These are phyloP conservation scores for Metalampra italica DNA, from an alignment of 2,888 invertebrate species.

Conservation along the genomic window DNA sequence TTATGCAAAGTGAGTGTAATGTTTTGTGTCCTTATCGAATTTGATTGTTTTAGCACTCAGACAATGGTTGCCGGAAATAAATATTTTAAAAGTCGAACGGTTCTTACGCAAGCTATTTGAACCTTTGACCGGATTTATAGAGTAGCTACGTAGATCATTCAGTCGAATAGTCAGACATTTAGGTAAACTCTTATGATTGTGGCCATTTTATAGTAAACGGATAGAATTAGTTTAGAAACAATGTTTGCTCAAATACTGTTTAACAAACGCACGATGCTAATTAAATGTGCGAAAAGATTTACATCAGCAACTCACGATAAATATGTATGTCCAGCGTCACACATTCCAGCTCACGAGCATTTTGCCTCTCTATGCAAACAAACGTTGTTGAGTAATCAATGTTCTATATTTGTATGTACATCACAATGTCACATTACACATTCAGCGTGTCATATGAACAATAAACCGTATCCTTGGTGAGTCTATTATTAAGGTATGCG, in stretches of 20 bases:
- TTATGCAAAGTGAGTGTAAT: constrained; percentile 84
- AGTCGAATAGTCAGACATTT: no score
- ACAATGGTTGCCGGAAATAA: no score
- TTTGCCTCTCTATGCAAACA: constrained; percentile 40
- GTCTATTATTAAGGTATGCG: constrained; percentile 5
- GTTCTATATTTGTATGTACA: constrained; percentile 36
- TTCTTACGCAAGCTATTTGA: no score
- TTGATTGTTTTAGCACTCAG: no score
- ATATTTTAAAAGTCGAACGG: no score
- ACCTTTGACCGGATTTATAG: no score
- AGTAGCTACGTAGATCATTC: no score
- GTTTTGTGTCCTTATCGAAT: neutral
- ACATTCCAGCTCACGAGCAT: constrained; percentile 26
- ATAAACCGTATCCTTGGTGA: constrained; percentile 12
- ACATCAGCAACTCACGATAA: neutral
- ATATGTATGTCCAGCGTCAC: constrained; percentile 2
- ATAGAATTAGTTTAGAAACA: no score
- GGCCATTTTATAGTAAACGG: no score
- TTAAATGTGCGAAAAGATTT: neutral
- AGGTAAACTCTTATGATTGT: no score
- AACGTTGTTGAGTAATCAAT: constrained; percentile 44
- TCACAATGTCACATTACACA: constrained; percentile 28
- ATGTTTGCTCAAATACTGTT: no score
- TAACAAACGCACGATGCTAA: no score
- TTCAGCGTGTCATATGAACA: constrained; percentile 11